A percentile compares a stretch with the other conserved stretches of the same genome.
Evolutionary conservation across 1,140 invertebrate species (phyloP).

Genomic region (Vollenhovia emeryi): DNA sequence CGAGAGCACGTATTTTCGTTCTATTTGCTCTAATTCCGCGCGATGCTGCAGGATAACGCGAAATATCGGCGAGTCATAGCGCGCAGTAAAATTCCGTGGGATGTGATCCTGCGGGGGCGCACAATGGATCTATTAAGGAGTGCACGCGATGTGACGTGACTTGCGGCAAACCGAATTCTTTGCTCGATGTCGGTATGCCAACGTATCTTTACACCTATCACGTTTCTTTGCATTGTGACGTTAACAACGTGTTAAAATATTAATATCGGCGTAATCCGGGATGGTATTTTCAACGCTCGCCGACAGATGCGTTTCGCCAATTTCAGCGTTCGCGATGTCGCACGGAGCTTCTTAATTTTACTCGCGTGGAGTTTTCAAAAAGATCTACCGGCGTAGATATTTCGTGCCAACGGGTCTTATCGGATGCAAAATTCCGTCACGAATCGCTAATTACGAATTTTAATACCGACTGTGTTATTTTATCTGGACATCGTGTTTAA

Average conservation of each 20-base stretch:
- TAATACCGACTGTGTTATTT: not conserved
- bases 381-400: not conserved
- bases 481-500: not conserved
- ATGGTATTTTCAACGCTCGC: not conserved
- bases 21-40: constrained; percentile 43
- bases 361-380: not conserved
- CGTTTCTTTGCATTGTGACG: constrained; percentile 46
- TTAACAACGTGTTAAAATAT: constrained; percentile 57
- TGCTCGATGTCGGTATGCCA: constrained; percentile 22
- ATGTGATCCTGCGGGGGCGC: constrained; percentile 13
- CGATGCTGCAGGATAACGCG: constrained; percentile 15
- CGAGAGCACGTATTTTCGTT: not conserved
- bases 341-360: not conserved
- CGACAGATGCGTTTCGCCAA: not conserved
- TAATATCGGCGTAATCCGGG: not conserved
- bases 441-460: not conserved
- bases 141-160: constrained; percentile 71
- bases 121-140: constrained; percentile 61
- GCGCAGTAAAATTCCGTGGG: constrained; percentile 60
- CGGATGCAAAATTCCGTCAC: not conserved
- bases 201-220: constrained; percentile 66
- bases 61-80: constrained; percentile 10
- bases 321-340: not conserved
- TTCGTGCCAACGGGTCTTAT: not conserved
- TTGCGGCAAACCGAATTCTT: constrained; percentile 57